A percentile compares a stretch with the other conserved stretches of the same genome.
These are phyloP conservation scores for Maconellicoccus hirsutus DNA, from an alignment of 1,140 invertebrate genomes.

Conservation along the genomic window DNA sequence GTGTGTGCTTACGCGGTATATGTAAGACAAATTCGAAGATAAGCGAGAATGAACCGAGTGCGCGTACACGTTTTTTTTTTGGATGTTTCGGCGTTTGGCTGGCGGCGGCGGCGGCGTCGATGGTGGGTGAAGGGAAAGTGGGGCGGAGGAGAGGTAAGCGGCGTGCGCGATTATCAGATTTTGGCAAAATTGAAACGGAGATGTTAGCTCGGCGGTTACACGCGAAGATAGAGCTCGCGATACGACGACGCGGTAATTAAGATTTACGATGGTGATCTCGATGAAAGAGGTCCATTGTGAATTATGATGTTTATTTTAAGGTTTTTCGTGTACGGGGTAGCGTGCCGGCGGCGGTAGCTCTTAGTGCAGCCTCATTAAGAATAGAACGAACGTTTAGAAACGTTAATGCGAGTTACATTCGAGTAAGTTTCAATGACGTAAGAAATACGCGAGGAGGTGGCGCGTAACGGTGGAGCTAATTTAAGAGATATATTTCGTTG, in stretches of 20 bases:
- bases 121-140: too few species aligned
- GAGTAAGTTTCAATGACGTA: not conserved
- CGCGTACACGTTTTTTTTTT: too few species aligned
- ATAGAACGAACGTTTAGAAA: not conserved
- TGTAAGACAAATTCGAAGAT: too few species aligned
- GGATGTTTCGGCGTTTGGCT: too few species aligned
- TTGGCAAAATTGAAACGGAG: slow-evolving; percentile 10
- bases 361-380: slow-evolving; percentile 12
- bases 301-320: slow-evolving; percentile 17
- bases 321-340: not conserved
- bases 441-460: not conserved
- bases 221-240: not conserved
- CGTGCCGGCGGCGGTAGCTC: too few species aligned
- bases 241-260: not conserved
- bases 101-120: too few species aligned
- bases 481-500: too few species aligned
- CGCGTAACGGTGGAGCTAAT: too few species aligned
- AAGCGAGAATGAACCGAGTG: too few species aligned
- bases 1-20: too few species aligned
- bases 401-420: not conserved
- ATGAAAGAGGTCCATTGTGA: slow-evolving; percentile 21
- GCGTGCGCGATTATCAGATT: slow-evolving; percentile 10
- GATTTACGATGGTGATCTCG: slow-evolving; percentile 13
- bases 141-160: too few species aligned
- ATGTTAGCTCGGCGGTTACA: not conserved